Evolutionary conservation across 2,888 invertebrate species (phyloP), one percentile per base, ranked within the genome.

Genomic region (Ormyrus nitidulus): DNA sequence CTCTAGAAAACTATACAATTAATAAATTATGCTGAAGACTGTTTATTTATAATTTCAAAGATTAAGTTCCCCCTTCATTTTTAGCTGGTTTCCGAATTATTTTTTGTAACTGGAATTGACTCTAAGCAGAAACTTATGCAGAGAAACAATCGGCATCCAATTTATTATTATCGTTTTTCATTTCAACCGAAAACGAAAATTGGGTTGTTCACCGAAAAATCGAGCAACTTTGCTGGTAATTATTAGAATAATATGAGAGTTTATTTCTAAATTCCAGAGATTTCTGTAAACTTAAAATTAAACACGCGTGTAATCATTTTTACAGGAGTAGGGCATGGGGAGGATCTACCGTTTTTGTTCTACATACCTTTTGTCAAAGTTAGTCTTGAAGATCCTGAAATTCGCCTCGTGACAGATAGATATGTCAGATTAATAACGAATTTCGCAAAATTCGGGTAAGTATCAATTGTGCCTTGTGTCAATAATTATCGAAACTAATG

Each of bases 371-470:
- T 0, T 8, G 3, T 19, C 44, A n/a, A 61, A n/a, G 0, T 75
- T 4, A 6, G 59, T 7, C 4, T 61, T 8, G 11, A 71, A n/a
- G 5, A 69, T 3, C 59, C 71, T 8, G 54, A 54, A 10, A n/a
- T 71, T 13, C 9, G 19, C 6, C 9, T 2, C 1, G 71, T 9
- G 8, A 61, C 46, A 9, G 13, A 71, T 4, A 65, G 61, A 61
- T 62, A 54, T 4, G 71, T 72, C 7, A 44, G 61, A 54, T 13
- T 80, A 11, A 11, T 65, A 6, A 72, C 80, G 2, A 80, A 80
- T 48, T 80, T 75, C 34, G 80, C 76, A 6, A 76, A 75, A 75
- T 69, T 73, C 9, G 78, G 73, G 73, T 78, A 56, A 10, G 13
- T 11, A 48, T 19, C 19, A 19, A 19, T 19, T 19, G 19, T 19